Evolutionary conservation across 2,888 invertebrate genomes (phyloP).

Genomic region (Thera obeliscata): DNA sequence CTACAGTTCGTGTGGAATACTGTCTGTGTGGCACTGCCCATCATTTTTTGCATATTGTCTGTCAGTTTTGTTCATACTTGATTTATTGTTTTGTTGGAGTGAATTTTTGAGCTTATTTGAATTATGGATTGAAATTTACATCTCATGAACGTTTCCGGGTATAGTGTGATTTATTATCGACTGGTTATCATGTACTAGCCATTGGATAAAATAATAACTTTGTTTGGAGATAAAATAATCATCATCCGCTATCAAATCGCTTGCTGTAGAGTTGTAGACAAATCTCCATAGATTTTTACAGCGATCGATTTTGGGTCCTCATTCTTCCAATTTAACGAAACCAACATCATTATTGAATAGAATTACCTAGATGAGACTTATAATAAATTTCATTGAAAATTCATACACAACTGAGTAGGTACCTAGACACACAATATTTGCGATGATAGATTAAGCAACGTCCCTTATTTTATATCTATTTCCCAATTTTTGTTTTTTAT

Average conservation of each 20-base stretch:
- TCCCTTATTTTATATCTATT: too few relatives aligned
- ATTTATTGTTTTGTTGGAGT: conserved; percentile 46
- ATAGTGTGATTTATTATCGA: not conserved
- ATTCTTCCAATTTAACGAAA: too few relatives aligned
- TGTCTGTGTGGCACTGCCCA: conserved; percentile 57
- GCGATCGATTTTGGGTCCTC: too few relatives aligned
- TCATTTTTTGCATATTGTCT: conserved; percentile 53
- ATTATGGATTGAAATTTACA: conserved; percentile 14
- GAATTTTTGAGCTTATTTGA: conserved; percentile 39
- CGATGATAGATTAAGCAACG: too few relatives aligned
- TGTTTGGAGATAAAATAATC: not conserved
- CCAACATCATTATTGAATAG: too few relatives aligned
- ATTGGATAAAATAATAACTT: not conserved
- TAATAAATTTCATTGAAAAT: too few relatives aligned
- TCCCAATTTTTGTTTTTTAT: not conserved
- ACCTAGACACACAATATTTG: too few relatives aligned
- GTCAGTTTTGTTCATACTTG: conserved; percentile 47
- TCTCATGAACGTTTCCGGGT: conserved; percentile 12
- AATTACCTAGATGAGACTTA: too few relatives aligned
- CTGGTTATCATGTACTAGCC: not conserved
- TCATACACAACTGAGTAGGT: too few relatives aligned
- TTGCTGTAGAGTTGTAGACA: too few relatives aligned
- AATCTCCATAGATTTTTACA: too few relatives aligned
- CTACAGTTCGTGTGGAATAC: not conserved
- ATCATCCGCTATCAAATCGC: too few relatives aligned